Base-by-base conservation (phyloP, 2,113 vertebrate species). In the Fulica atra region DNA sequence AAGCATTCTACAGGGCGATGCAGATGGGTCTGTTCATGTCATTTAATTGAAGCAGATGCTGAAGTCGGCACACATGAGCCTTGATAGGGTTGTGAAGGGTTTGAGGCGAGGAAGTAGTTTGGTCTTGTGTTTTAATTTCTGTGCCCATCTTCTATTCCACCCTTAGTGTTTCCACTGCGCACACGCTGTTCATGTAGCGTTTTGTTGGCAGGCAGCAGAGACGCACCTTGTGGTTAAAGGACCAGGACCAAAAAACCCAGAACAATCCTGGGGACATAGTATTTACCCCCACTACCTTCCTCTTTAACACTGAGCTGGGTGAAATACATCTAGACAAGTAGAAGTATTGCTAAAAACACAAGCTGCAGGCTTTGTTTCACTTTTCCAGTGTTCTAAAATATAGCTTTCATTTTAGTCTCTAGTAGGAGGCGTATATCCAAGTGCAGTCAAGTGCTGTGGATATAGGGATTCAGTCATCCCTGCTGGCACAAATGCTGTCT, bases 321-420 rank as follows among this genome's bases (percentile, higher is more conserved):
- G 86, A 93, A 93, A 89, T 92, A 53, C 26, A 72, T 80, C 38
- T 65, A 74, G 81, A 95, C 44, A 87, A 72, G 35, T 82, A 88
- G 61, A 94, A 94, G 50, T 87, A 85, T 91, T 91, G 54, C 81
- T 93, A 54, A 48, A 89, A 96, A 92, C 72, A 73, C 36, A 86
- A 85, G 53, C 86, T 93, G 83, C 65, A 81, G 80, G 91, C 92
- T 93, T 95, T 92, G 69, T 85, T 94, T 93, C 77, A 84, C 77
- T 93, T 81, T 91, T 84, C 28, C 40, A 81, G 54, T 36, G 53
- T 65, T 94, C 65, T 95, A 85, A 95, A 94, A 92, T 93, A 92
- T 5, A 92, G 89, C 86, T 87, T 95, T 95, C 93, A 91, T 96
- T 95, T 97, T 89, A 91, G 70, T 85, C 44, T 88, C 33, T 97